Percentiles rank a stretch among this genome's conserved stretches.
Evolutionary conservation across 1,140 invertebrate genomes (phyloP).

Genomic region (Centruroides vittatus): DNA sequence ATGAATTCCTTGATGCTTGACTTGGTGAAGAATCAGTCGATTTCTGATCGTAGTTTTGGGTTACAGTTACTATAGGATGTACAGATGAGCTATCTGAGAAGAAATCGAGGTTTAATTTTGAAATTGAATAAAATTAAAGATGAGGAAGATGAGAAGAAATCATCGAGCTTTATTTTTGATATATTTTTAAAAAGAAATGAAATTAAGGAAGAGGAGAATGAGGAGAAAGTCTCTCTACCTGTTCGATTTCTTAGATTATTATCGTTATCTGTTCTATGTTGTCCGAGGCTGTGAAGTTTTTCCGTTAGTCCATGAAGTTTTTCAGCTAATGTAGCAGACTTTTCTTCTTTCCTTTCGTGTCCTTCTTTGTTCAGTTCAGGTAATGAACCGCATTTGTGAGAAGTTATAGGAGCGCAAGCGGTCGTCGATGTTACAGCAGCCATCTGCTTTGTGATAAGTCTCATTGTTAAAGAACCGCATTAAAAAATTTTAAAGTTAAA

Average conservation of each 20-base stretch:
- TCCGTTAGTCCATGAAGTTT: slow-evolving; percentile 77
- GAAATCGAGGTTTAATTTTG: background rate
- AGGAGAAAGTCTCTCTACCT: background rate
- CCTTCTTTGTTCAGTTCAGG: slow-evolving; percentile 33
- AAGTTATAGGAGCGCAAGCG: slow-evolving; percentile 64
- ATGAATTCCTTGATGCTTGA: slow-evolving; percentile 78
- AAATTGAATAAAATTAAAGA: too few relatives aligned
- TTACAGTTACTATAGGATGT: slow-evolving; percentile 73
- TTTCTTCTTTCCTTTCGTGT: background rate
- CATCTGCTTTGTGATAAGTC: slow-evolving; percentile 37
- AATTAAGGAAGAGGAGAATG: too few relatives aligned
- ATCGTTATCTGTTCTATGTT: slow-evolving; percentile 45
- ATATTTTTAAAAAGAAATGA: too few relatives aligned
- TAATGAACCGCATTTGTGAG: slow-evolving; percentile 32
- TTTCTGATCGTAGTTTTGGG: slow-evolving; percentile 43
- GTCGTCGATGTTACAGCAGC: slow-evolving; percentile 66
- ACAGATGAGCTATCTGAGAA: slow-evolving; percentile 47
- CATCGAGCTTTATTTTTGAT: too few relatives aligned
- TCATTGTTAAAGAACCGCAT: too few relatives aligned
- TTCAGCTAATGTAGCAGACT: slow-evolving; percentile 42
- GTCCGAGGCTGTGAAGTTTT: slow-evolving; percentile 52
- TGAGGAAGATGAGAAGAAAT: too few relatives aligned
- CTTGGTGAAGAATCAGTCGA: slow-evolving; percentile 54
- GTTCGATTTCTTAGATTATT: background rate
- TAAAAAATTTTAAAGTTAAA: too few relatives aligned